A percentile compares a stretch with the other conserved stretches of the same genome.
Evolutionary conservation across 2,113 vertebrate species (phyloP).

Genomic region (Crotalus horridus): DNA sequence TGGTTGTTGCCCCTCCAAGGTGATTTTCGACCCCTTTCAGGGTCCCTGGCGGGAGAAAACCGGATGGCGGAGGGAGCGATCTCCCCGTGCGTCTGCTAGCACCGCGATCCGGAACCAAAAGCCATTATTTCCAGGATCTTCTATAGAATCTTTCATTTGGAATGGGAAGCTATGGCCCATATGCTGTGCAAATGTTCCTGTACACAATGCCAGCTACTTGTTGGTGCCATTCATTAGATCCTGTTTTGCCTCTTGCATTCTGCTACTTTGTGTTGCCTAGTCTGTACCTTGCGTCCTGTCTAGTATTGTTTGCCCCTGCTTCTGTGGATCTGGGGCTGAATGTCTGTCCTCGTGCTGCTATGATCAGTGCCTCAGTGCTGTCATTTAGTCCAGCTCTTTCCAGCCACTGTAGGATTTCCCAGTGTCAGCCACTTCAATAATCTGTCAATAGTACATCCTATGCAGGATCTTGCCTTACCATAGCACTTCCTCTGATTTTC

Average conservation of each 20-base stretch:
- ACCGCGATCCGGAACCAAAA: too few relatives aligned
- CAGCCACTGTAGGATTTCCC: neutral
- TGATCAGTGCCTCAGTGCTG: neutral
- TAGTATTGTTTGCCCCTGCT: neutral
- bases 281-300: neutral
- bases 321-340: neutral
- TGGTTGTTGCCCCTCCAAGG: too few relatives aligned
- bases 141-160: neutral
- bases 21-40: too few relatives aligned
- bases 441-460: neutral
- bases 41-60: too few relatives aligned
- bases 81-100: too few relatives aligned
- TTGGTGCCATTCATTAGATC: neutral
- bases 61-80: too few relatives aligned
- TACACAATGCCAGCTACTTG: neutral
- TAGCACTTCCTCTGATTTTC: neutral
- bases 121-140: neutral
- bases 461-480: neutral
- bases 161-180: neutral
- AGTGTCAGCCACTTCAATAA: neutral
- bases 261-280: neutral
- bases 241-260: neutral
- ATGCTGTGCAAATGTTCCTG: neutral
- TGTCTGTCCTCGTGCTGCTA: neutral
- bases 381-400: neutral